Conservation (phyloP, 2,113 vertebrate genomes). For the Eidolon helvum region DNA sequence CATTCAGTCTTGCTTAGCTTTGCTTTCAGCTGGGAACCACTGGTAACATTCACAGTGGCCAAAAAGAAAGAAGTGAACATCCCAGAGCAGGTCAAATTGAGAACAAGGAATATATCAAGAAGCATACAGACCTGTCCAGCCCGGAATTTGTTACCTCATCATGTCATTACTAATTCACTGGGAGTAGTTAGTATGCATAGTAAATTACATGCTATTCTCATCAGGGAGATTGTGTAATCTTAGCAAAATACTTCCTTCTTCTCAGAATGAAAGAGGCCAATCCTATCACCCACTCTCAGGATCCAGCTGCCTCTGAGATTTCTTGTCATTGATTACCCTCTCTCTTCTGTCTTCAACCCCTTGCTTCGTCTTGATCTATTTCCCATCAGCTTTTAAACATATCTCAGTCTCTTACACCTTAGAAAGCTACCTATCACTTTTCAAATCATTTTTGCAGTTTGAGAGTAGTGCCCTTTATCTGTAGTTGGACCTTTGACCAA, state of each 20-base stretch:
- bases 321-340: background rate
- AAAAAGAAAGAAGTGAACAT: background rate
- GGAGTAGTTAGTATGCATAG: background rate
- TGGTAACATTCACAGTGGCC: background rate
- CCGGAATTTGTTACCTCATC: background rate
- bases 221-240: background rate
- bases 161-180: background rate
- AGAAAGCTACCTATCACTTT: background rate
- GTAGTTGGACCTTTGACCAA: background rate
- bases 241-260: background rate
- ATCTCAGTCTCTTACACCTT: background rate
- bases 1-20: background rate
- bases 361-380: background rate
- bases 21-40: background rate
- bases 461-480: background rate
- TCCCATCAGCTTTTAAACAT: background rate
- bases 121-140: background rate
- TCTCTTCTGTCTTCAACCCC: background rate
- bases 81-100: background rate
- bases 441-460: background rate
- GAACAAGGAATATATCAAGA: background rate
- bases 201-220: background rate
- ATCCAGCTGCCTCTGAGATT: background rate
- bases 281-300: background rate
- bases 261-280: background rate